A percentile compares a stretch with the other conserved stretches of the same genome.
Conservation (phyloP, 2,888 invertebrate genomes). For the Xestia c-nigrum region DNA sequence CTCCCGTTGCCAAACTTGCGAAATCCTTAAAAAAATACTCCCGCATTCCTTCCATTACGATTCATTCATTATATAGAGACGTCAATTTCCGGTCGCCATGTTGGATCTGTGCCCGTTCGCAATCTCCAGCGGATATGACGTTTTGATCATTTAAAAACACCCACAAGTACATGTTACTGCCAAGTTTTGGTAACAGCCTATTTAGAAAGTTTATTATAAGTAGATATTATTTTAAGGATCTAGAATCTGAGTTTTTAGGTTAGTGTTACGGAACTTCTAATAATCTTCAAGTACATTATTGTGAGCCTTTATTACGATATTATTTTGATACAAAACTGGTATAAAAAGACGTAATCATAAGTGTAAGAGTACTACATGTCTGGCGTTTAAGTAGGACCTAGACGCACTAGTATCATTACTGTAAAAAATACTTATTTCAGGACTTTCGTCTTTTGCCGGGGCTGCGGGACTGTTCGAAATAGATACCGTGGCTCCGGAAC, state of each 20-base stretch:
- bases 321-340: neutral
- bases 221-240: neutral
- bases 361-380: too few relatives aligned
- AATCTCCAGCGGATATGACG: conserved; percentile 79
- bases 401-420: too few relatives aligned
- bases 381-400: too few relatives aligned
- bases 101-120: conserved; percentile 77
- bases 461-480: too few relatives aligned
- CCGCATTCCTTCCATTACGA: conserved; percentile 70
- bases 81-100: conserved; percentile 83
- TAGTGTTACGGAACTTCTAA: neutral
- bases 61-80: conserved; percentile 79
- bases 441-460: too few relatives aligned
- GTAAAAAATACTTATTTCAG: too few relatives aligned
- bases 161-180: conserved; percentile 63
- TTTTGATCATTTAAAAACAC: conserved; percentile 78
- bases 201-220: conserved; percentile 5
- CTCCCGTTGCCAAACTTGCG: conserved; percentile 54
- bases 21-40: conserved; percentile 66
- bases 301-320: neutral
- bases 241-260: neutral
- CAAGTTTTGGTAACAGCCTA: conserved; percentile 59
- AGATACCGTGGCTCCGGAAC: too few relatives aligned
- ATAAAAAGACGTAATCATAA: neutral
- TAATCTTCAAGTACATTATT: neutral